Evolutionary conservation across 2,888 invertebrate genomes (phyloP).

Genomic region (Busseola fusca): DNA sequence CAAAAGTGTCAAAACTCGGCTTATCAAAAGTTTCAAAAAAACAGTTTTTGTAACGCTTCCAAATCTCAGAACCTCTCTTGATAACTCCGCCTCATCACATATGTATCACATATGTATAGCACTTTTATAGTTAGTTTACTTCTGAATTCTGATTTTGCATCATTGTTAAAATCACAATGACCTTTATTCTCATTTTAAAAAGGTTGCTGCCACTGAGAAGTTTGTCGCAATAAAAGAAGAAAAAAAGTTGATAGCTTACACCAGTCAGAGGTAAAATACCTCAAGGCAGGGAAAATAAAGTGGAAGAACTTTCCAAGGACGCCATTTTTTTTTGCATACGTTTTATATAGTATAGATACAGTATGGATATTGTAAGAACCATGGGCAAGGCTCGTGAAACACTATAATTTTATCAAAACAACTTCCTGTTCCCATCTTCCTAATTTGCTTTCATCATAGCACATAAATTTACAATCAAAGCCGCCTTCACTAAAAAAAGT

Average conservation of each 20-base stretch:
- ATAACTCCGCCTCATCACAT: neutral
- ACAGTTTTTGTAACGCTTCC: no score
- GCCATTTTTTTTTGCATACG: neutral
- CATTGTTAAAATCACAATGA: no score
- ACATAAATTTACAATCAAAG: conserved; percentile 40
- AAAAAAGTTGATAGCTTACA: no score
- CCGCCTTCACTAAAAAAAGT: conserved; percentile 43
- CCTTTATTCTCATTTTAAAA: no score
- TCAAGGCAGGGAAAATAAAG: neutral
- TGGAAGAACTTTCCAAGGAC: neutral
- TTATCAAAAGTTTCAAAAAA: no score
- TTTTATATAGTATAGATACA: neutral
- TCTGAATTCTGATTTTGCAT: no score
- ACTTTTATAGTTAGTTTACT: no score
- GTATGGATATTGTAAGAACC: neutral
- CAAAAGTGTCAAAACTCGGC: no score
- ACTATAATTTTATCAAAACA: conserved; percentile 25
- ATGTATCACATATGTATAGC: neutral
- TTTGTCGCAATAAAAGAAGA: no score
- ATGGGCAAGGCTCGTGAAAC: neutral
- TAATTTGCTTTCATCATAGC: conserved; percentile 42
- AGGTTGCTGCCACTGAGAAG: no score
- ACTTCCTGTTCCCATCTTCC: conserved; percentile 31
- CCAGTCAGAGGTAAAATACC: no score
- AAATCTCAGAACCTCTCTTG: neutral